Base-by-base conservation (phyloP, 2,888 invertebrate genomes). In the Glaucopsyche alexis region DNA sequence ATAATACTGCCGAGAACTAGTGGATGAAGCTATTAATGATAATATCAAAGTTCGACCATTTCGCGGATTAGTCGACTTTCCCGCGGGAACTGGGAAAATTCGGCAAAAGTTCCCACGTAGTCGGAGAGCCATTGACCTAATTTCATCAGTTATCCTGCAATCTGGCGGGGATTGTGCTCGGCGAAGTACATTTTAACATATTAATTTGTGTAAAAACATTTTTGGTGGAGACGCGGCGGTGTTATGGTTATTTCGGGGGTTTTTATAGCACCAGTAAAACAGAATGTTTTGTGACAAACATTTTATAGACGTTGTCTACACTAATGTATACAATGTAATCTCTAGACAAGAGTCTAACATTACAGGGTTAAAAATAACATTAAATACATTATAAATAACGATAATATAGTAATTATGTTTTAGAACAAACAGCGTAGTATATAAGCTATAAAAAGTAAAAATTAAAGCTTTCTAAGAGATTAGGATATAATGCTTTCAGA, bases 1-100 rank as follows among this genome's bases (percentile, higher is more conserved):
- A 3, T 29, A 29, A 29, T 29, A 29, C 29, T 29, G 19, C 11
- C 13, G 11, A 60, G 29, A 38, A 38, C 13, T 60, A 60, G 29
- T 38, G 14, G 29, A 60, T 60, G 14, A 60, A 29, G 29, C 60
- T 19, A 60, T 60, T 60, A 60, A 60, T 60, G 60, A 60, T 60
- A 60, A 55, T 0, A 47, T 13, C 55, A 55, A 38, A 60, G 60
- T 60, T 60, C 14, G 47, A 47, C 47, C 11, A 47, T 47, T 13
- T 60, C 60, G 19, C 29, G 29, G 55, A 60, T 38, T 14, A 60
- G 60, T 60, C 60, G 7, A 38, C 60, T 60, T 13, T 29, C 60
- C 29, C 60, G 60, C 60, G 29, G 60, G 29, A 29, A 38, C 19
- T 60, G 13, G 60, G 29, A 13, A 29, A 60, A 13, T 60, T 60